A percentile compares a stretch with the other conserved stretches of the same genome.
phyloP scores from a whole-genome alignment of 2,888 invertebrate genomes.

The Thelaira solivaga region DNA sequence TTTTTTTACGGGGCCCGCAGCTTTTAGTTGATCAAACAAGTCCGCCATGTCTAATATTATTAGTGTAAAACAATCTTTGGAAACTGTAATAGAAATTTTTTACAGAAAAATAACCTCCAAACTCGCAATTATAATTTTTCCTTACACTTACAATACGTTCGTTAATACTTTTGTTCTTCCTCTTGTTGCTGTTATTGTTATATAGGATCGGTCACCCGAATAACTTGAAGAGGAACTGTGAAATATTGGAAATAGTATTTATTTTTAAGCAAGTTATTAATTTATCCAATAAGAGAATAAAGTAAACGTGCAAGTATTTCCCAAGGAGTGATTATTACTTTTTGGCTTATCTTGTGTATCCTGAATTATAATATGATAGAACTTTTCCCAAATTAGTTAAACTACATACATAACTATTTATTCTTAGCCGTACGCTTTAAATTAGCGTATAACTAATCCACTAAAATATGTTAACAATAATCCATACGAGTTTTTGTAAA shows the following conservation, averaged over 20 bases:
- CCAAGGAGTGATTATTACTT: too few relatives aligned
- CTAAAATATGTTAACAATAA: background rate
- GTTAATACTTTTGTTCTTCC: conserved; percentile 21
- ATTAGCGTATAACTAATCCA: background rate
- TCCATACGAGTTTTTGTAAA: background rate
- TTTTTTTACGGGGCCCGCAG: conserved; percentile 33
- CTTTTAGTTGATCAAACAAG: conserved; percentile 63
- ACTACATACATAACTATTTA: too few relatives aligned
- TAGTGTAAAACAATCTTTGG: background rate
- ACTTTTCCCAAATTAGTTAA: too few relatives aligned
- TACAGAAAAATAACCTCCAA: conserved; percentile 41
- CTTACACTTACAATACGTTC: conserved; percentile 17
- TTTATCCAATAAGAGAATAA: background rate
- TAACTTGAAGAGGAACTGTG: conserved; percentile 5
- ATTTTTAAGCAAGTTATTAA: background rate
- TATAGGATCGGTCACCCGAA: background rate
- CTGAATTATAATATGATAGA: too few relatives aligned
- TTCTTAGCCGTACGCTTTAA: too few relatives aligned
- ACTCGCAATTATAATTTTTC: background rate
- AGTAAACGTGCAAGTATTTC: background rate
- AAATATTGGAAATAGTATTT: background rate
- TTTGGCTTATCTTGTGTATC: too few relatives aligned
- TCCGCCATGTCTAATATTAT: conserved; percentile 55
- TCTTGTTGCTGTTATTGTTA: conserved; percentile 4
- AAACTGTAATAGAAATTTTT: background rate